Base-by-base conservation (phyloP, 2,888 invertebrate species). In the Schizotus pectinicornis region DNA sequence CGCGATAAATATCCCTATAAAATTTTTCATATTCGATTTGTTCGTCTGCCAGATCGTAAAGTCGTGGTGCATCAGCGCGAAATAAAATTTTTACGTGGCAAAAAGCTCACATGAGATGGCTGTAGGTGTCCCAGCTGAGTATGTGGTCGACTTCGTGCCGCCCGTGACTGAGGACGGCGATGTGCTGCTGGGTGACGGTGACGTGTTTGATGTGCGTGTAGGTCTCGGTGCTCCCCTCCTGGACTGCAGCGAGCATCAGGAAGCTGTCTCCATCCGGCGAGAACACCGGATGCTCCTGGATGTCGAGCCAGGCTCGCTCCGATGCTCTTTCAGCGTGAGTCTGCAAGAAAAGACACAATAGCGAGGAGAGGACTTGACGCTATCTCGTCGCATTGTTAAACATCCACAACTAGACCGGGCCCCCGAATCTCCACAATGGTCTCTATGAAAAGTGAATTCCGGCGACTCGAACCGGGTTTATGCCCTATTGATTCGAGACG, bases 131-230 rank as follows among this genome's bases (percentile, higher is more conserved):
- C 94, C 94, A 94, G 39, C 90, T 88, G 64, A 93, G 83, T 74
- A 94, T 92, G 76, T 88, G 85, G 63, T 86, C 83, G 68, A 93
- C 94, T 82, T 94, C 93, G 77, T 92, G 92, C 71, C 88, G 86
- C 32, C 94, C 94, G 74, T 94, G 93, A 48, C 92, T 92, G 64
- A 94, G 84, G 43, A 93, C 92, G 6, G 92, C 90, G 74, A 92
- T 91, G 70, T 92, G 85, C 77, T 92, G 91, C 70, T 92, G 88
- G 56, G 89, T 84, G 63, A 92, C 86, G 61, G 91, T 92, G 64
- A 93, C 87, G 77, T 93, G 92, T 74, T 93, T 93, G 78, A 94
- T 92, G 83, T 94, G 94, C 37, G 92, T 93, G 81, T 88, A 94
- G 76, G 90, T 88, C 76, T 93, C 92, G 61, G 88, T 87, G 39